Conservation (phyloP, 2,113 vertebrate genomes). For the Lethenteron reissneri region DNA sequence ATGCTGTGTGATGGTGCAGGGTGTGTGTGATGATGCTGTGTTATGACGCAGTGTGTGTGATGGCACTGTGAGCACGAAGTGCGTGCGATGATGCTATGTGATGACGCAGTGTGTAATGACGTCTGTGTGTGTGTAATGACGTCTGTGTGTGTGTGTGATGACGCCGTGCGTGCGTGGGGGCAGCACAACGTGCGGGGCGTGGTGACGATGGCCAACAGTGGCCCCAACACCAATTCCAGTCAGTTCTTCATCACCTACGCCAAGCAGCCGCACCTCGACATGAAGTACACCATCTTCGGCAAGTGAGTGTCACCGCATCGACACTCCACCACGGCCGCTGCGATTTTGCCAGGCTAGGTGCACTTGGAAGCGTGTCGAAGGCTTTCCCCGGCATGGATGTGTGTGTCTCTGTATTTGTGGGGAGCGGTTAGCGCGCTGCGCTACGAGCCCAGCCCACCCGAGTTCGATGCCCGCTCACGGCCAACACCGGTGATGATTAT, state of each 20-base stretch:
- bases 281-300: slow-evolving; percentile 94
- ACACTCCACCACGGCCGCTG: neutral
- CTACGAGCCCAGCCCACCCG: neutral
- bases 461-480: too few relatives aligned
- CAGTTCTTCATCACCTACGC: slow-evolving; percentile 92
- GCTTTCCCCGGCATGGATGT: neutral
- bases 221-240: slow-evolving; percentile 72
- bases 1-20: too few relatives aligned
- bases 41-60: too few relatives aligned
- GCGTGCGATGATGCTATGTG: neutral
- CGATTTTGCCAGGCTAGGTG: neutral
- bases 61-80: too few relatives aligned
- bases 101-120: neutral
- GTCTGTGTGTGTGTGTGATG: neutral
- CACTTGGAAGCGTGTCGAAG: neutral
- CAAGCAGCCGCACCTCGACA: slow-evolving; percentile 86
- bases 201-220: slow-evolving; percentile 90
- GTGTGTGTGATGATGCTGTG: too few relatives aligned
- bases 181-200: slow-evolving; percentile 85
- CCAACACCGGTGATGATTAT: too few relatives aligned
- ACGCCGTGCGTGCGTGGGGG: neutral
- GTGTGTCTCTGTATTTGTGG: neutral
- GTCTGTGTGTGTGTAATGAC: neutral
- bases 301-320: slow-evolving; percentile 34
- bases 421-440: neutral